Percentiles rank a stretch among this genome's conserved stretches.
These are phyloP conservation scores for Salvator merianae DNA, from an alignment of 2,113 vertebrate species.

Conservation along the genomic window DNA sequence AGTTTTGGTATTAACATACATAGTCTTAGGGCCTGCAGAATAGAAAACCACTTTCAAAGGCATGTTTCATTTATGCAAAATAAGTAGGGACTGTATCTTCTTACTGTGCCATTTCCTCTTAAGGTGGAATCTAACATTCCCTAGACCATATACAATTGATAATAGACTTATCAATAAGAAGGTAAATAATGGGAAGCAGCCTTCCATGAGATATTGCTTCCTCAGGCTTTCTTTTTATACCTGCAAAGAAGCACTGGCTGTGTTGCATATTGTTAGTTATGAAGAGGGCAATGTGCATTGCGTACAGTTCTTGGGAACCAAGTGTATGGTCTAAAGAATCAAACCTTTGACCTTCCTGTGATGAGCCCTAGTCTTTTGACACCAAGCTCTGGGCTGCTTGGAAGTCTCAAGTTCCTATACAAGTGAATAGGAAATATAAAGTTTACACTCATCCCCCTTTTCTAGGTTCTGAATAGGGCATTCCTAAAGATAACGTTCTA, in stretches of 20 bases:
- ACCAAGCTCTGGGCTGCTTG: too few species aligned
- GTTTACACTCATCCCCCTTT: too few species aligned
- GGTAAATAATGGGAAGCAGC: background rate
- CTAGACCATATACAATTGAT: background rate
- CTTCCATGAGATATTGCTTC: background rate
- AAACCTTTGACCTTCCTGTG: too few species aligned
- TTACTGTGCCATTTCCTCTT: background rate
- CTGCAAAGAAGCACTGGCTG: too few species aligned
- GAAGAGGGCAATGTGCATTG: too few species aligned
- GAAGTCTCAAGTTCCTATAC: too few species aligned
- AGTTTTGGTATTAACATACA: background rate
- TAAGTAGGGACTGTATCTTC: background rate
- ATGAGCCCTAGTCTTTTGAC: too few species aligned
- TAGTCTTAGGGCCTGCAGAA: background rate
- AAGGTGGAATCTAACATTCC: background rate
- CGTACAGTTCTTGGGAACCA: too few species aligned
- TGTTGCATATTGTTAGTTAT: too few species aligned
- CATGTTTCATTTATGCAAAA: background rate
- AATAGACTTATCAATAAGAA: background rate
- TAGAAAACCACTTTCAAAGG: background rate
- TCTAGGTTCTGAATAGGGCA: background rate
- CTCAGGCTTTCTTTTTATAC: background rate
- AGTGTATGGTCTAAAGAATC: too few species aligned
- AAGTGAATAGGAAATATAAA: too few species aligned
- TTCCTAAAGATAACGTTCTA: background rate